Percentiles rank a stretch among this genome's conserved stretches.
Conservation (phyloP, 2,888 invertebrate genomes). For the Hypolimnas misippus region DNA sequence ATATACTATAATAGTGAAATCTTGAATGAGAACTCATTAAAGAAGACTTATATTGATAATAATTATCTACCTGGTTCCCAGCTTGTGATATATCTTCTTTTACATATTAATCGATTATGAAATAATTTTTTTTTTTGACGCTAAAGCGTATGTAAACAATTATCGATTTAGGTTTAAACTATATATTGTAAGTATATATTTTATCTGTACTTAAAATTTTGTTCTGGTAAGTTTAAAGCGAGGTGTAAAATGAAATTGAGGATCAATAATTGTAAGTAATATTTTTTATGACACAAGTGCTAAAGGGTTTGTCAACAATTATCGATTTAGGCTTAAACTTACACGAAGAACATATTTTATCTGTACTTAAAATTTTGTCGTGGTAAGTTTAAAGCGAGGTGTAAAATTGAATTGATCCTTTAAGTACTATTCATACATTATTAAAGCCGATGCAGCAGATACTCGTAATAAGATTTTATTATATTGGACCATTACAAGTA, state of each 20-base stretch:
- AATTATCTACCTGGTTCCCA: constrained; percentile 20
- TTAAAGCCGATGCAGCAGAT: constrained; percentile 64
- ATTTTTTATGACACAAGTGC: constrained; percentile 22
- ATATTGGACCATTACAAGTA: constrained; percentile 72
- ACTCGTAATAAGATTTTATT: constrained; percentile 77
- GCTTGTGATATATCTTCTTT: constrained; percentile 14
- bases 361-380: not conserved
- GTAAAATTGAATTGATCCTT: constrained; percentile 65
- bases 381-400: constrained; percentile 30
- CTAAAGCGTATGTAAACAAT: not conserved
- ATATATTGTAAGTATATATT: too few relatives aligned
- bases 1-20: constrained; percentile 34
- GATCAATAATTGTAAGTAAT: too few relatives aligned
- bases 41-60: constrained; percentile 25
- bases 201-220: not conserved
- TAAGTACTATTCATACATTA: constrained; percentile 66
- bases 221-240: constrained; percentile 8
- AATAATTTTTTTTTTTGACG: not conserved
- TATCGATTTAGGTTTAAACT: too few relatives aligned
- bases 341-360: too few relatives aligned
- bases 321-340: too few relatives aligned
- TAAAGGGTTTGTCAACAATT: not conserved
- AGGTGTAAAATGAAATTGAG: constrained; percentile 61
- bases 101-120: not conserved
- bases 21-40: constrained; percentile 30